phyloP scores from a whole-genome alignment of 2,888 invertebrate species.

The Gastracanthus pulcherrimus region DNA sequence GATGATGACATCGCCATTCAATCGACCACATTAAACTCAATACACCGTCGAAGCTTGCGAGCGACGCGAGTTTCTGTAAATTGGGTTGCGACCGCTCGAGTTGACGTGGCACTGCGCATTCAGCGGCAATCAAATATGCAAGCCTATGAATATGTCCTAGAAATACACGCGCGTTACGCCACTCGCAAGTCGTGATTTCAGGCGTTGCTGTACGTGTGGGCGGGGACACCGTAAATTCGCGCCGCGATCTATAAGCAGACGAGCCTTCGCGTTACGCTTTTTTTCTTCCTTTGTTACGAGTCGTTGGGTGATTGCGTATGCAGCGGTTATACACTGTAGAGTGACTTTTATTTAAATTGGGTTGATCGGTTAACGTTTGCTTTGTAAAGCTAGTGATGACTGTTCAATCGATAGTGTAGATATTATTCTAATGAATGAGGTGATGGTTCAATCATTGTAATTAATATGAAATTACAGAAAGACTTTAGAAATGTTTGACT shows the following conservation, averaged over 20 bases:
- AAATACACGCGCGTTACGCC: conserved; percentile 4
- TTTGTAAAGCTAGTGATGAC: too few species aligned
- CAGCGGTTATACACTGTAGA: too few species aligned
- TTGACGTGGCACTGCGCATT: conserved; percentile 16
- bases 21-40: conserved; percentile 21
- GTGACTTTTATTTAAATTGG: too few species aligned
- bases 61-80: background rate
- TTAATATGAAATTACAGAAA: too few species aligned
- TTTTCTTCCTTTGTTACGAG: too few species aligned
- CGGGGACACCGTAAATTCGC: background rate
- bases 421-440: too few species aligned
- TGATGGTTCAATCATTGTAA: too few species aligned
- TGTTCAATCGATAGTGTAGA: too few species aligned
- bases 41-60: background rate
- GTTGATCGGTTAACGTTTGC: too few species aligned
- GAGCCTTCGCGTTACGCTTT: too few species aligned
- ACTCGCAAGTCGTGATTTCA: background rate
- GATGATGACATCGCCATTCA: background rate
- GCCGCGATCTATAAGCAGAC: background rate
- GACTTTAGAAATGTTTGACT: too few species aligned
- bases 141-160: conserved; percentile 37
- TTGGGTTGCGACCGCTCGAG: background rate
- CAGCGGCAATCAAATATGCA: conserved; percentile 33
- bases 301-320: background rate
- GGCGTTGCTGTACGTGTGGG: background rate